phyloP scores from a whole-genome alignment of 2,888 invertebrate species.

The Salticus scenicus region DNA sequence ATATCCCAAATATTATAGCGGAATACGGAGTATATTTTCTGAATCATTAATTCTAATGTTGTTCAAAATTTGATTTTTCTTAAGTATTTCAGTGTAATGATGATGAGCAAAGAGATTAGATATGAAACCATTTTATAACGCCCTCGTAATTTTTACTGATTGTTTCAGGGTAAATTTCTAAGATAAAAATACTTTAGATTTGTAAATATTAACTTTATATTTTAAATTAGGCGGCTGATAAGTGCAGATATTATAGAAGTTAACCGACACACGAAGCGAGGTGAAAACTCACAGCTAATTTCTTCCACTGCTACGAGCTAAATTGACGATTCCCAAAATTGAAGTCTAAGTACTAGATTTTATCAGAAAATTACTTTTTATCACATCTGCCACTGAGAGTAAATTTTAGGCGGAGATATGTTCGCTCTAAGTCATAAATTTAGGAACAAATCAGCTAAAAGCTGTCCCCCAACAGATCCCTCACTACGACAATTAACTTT shows the following conservation, averaged over 20 bases:
- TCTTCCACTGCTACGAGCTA: background rate
- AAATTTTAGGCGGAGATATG: background rate
- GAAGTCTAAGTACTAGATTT: background rate
- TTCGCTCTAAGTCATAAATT: background rate
- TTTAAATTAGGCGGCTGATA: background rate
- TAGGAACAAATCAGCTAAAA: background rate
- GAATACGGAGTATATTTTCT: background rate
- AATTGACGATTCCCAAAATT: constrained; percentile 9
- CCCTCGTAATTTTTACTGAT: background rate
- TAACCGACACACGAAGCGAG: background rate
- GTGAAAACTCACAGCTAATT: background rate
- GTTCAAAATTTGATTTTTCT: background rate
- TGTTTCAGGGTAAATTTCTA: background rate
- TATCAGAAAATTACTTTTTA: constrained; percentile 17
- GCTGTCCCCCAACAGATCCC: background rate
- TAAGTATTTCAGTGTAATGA: too few species aligned
- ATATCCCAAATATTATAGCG: background rate
- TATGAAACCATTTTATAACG: background rate
- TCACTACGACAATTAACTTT: background rate
- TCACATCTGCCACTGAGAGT: background rate
- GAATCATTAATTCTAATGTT: background rate
- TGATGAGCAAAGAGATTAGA: background rate
- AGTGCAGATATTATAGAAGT: background rate
- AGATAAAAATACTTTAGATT: background rate
- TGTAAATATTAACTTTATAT: background rate